Conservation (phyloP, 2,113 vertebrate species). For the Glaucomys volans region DNA sequence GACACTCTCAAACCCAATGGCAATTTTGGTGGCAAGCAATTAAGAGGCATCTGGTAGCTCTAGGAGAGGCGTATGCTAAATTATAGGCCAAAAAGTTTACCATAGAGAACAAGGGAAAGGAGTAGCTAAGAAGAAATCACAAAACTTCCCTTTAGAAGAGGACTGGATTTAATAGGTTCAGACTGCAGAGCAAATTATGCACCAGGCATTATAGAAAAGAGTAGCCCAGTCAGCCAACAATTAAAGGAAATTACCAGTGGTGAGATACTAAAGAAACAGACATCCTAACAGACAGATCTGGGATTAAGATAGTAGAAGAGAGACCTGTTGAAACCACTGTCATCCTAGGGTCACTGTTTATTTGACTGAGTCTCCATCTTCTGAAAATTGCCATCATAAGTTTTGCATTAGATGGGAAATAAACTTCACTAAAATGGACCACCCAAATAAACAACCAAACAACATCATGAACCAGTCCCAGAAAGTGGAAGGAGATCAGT, state of each 20-base stretch:
- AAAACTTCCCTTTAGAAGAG: not conserved
- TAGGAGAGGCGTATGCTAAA: not conserved
- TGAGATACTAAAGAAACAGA: not conserved
- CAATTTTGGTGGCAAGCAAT: not conserved
- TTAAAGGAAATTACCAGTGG: not conserved
- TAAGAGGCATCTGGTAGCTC: not conserved
- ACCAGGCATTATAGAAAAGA: not conserved
- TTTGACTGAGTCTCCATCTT: not conserved
- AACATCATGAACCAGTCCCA: not conserved
- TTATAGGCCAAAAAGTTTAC: not conserved
- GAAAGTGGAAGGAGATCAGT: not conserved
- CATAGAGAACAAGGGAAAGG: not conserved
- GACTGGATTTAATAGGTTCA: not conserved
- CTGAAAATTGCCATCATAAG: not conserved
- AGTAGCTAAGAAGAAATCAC: not conserved
- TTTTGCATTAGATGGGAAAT: not conserved
- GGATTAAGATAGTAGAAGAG: not conserved
- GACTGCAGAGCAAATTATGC: too few relatives aligned
- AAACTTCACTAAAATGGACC: not conserved
- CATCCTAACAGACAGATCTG: not conserved
- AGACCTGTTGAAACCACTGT: too few relatives aligned
- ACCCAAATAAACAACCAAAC: not conserved
- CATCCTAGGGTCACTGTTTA: not conserved
- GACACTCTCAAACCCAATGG: not conserved
- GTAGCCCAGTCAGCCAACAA: not conserved